Base-by-base conservation (phyloP, 2,113 vertebrate species). In the Labeo rohita region DNA sequence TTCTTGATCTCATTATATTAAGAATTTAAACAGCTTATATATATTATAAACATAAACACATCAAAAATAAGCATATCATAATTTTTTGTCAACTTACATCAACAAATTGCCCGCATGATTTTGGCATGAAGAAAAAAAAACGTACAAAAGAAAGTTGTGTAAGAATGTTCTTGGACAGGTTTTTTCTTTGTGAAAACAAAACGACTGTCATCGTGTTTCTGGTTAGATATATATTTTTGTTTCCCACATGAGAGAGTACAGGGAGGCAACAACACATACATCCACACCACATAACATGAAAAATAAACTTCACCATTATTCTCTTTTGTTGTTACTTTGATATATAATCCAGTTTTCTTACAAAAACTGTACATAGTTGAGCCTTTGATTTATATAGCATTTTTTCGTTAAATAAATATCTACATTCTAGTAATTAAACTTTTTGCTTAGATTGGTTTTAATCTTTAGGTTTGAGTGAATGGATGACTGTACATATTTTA, bases 51-150 rank as follows among this genome's bases (percentile, higher is more conserved):
- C 92, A 86, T 86, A 39, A 39, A 39, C 39, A 39, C 5, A 28
- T 28, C 28, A 28, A 86, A 52, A 91, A 83, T 93, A 94, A 95
- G 93, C 94, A 96, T 95, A 95, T 91, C 94, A 92, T 65, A 95
- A 61, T 61, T 95, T 93, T 93, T 94, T 91, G 93, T 97, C 93
- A 96, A 99, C 98, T 99, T 99, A 99, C 98, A 97, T 98, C 97
- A 97, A 97, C 96, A 99, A 97, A 97, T 99, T 98, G 97, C 97
- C 97, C 97, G 96, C 98, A 97, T 98, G 97, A 97, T 98, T 99
- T 98, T 99, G 97, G 97, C 98, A 98, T 98, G 97, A 97, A 97
- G 92, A 94, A 97, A 98, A 97, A 98, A 97, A 96, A 97, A 96
- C 98, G 97, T 98, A 98, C 94, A 99, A 98, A 99, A 97, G 95